Evolutionary conservation across 2,113 vertebrate species (phyloP).

Genomic region (Thinocorus orbignyianus): DNA sequence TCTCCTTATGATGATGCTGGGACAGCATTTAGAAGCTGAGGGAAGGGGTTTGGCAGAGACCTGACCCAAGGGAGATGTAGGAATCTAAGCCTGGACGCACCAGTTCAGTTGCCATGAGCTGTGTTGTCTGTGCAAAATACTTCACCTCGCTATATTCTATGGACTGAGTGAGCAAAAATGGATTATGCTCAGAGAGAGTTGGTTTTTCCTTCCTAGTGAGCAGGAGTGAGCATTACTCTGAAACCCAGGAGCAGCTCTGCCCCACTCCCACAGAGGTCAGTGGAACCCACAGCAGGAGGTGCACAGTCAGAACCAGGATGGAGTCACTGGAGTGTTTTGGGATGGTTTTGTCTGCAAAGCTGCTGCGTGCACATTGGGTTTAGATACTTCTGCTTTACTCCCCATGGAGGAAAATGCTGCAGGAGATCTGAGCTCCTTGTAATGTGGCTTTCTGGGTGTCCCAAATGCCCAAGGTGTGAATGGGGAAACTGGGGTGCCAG

Average conservation of each 20-base stretch:
- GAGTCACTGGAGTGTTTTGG: not conserved
- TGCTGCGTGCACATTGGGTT: not conserved
- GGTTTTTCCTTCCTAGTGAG: not conserved
- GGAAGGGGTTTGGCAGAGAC: not conserved
- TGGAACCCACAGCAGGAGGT: not conserved
- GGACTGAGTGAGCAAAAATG: not conserved
- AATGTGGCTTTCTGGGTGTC: not conserved
- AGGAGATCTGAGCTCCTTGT: not conserved
- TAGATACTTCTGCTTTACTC: not conserved
- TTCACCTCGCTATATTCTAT: not conserved
- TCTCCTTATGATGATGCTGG: not conserved
- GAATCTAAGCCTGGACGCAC: not conserved
- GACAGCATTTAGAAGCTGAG: not conserved
- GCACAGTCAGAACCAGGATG: not conserved
- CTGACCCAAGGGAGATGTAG: not conserved
- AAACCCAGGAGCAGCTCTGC: not conserved
- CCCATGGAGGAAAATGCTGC: not conserved
- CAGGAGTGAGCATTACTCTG: not conserved
- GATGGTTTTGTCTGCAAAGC: not conserved
- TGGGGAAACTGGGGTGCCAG: not conserved
- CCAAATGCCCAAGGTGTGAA: not conserved
- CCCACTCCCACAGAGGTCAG: not conserved
- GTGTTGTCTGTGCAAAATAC: not conserved
- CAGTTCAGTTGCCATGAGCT: rapidly evolving
- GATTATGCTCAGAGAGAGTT: not conserved